Conservation (phyloP, 2,888 invertebrate genomes). For the Physocephala rufipes region DNA sequence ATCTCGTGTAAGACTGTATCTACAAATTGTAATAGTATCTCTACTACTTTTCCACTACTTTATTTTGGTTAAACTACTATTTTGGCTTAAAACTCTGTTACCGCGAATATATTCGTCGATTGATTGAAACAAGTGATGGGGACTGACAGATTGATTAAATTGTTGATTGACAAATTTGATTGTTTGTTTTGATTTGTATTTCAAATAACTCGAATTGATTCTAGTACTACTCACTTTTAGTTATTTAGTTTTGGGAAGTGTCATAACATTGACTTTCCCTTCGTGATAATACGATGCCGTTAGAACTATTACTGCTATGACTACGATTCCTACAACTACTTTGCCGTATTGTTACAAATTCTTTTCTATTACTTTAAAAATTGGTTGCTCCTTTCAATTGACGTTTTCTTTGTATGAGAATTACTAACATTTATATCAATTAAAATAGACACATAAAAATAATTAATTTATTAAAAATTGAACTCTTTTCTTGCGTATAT, state of each 20-base stretch:
- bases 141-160: too few relatives aligned
- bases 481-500: too few relatives aligned
- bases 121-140: not conserved
- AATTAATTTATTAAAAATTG: constrained; percentile 5
- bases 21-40: too few relatives aligned
- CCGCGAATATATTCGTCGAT: constrained; percentile 16
- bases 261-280: too few relatives aligned
- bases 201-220: too few relatives aligned
- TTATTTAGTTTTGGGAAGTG: too few relatives aligned
- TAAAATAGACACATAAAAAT: constrained; percentile 29
- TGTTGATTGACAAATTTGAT: too few relatives aligned
- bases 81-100: constrained; percentile 31
- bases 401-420: not conserved
- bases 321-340: too few relatives aligned
- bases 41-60: not conserved
- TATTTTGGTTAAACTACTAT: constrained; percentile 23
- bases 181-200: too few relatives aligned
- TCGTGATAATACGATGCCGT: too few relatives aligned
- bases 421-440: constrained; percentile 1
- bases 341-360: not conserved
- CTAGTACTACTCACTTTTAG: too few relatives aligned
- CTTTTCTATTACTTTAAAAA: not conserved
- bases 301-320: too few relatives aligned
- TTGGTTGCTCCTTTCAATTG: constrained; percentile 14
- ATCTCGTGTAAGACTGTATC: constrained; percentile 15